These are phyloP conservation scores for Platalea minor DNA, from an alignment of 2,797 vertebrate genomes.

Conservation along the genomic window DNA sequence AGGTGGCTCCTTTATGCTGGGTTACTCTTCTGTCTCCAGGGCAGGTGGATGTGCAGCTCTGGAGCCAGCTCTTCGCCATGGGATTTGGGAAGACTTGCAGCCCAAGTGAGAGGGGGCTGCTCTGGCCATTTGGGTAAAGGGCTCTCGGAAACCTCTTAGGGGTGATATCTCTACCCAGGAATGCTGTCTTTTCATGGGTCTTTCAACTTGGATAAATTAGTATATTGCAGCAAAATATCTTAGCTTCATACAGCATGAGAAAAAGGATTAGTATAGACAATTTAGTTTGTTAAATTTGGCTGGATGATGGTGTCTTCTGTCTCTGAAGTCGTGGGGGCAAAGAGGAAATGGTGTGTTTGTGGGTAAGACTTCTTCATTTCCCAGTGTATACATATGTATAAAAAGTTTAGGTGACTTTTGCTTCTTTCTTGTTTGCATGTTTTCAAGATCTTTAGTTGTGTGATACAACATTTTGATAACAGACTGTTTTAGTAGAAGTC, in stretches of 20 bases:
- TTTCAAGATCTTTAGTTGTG: background rate
- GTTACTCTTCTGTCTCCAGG: background rate
- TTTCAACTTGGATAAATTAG: background rate
- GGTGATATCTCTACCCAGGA: background rate
- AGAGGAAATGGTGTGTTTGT: background rate
- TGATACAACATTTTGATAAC: background rate
- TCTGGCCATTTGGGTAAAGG: background rate
- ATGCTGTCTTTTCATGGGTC: background rate
- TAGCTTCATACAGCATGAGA: background rate
- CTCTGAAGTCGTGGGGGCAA: background rate
- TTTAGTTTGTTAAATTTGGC: background rate
- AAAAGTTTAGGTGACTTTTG: background rate
- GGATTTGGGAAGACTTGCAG: background rate
- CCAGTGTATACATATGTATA: too few species aligned
- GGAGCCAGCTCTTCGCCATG: rapidly evolving
- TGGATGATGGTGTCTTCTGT: background rate
- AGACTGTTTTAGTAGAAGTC: background rate
- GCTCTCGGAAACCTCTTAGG: rapidly evolving
- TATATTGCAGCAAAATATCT: background rate
- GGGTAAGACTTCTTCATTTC: background rate
- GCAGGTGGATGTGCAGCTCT: rapidly evolving
- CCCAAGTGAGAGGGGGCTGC: background rate
- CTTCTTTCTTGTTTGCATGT: background rate
- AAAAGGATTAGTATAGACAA: background rate
- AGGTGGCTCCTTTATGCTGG: rapidly evolving